Percentiles rank a stretch among this genome's conserved stretches.
phyloP scores from a whole-genome alignment of 2,113 vertebrate genomes.

The Macrotis lagotis region DNA sequence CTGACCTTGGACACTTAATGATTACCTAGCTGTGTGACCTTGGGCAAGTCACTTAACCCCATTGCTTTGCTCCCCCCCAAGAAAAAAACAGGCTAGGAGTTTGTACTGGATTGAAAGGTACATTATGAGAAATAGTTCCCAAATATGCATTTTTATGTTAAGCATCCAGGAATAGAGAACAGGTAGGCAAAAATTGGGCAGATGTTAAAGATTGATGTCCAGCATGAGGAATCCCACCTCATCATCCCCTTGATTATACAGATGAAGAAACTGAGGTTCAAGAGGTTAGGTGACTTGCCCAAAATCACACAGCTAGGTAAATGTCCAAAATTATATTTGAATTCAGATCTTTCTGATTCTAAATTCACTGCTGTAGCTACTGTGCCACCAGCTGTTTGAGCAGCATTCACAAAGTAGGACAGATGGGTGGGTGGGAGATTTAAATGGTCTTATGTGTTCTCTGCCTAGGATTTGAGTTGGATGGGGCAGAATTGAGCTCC shows the following conservation, averaged over 20 bases:
- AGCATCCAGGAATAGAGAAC: conserved; percentile 2
- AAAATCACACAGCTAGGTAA: not conserved
- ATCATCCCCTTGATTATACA: not conserved
- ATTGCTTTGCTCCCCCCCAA: too few relatives aligned
- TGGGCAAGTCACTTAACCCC: too few relatives aligned
- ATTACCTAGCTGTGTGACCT: too few relatives aligned
- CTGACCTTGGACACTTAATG: too few relatives aligned
- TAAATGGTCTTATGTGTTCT: not conserved
- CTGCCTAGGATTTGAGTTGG: not conserved
- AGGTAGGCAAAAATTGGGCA: not conserved
- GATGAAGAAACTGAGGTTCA: conserved; percentile 18
- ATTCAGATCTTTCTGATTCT: not conserved
- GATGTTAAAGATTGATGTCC: not conserved
- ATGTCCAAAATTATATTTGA: not conserved
- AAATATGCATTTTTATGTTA: not conserved
- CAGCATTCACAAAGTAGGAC: not conserved
- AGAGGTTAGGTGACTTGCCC: not conserved
- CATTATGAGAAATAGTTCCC: not conserved
- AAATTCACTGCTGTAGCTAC: not conserved
- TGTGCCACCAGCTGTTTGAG: not conserved
- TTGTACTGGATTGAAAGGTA: not conserved
- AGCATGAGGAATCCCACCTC: not conserved
- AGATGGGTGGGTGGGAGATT: conserved; percentile 5
- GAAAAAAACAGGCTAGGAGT: not conserved
- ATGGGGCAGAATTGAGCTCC: not conserved